Percentiles rank a stretch among this genome's conserved stretches.
Evolutionary conservation across 1,140 invertebrate species (phyloP).

Genomic region (Heterodera carotae): DNA sequence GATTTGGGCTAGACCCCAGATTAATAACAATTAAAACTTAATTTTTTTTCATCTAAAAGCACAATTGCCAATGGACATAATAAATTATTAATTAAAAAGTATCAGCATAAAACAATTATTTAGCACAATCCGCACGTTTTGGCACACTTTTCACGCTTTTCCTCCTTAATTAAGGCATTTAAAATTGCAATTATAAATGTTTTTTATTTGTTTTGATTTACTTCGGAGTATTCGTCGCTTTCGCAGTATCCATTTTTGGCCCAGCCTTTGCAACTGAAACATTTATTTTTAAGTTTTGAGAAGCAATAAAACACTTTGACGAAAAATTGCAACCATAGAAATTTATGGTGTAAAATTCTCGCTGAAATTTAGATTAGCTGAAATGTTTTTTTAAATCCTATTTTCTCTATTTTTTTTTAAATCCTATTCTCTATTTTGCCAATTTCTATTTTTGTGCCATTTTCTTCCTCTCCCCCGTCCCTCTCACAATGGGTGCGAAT

Average conservation of each 20-base stretch:
- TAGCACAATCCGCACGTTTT: constrained; percentile 49
- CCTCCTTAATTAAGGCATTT: constrained; percentile 26
- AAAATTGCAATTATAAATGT: background rate
- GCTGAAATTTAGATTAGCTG: background rate
- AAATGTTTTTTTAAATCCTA: too few species aligned
- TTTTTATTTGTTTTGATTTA: constrained; percentile 6
- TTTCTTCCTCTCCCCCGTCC: too few species aligned
- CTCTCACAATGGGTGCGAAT: constrained; percentile 45
- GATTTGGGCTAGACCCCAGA: too few species aligned
- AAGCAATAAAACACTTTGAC: too few species aligned
- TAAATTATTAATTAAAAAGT: background rate
- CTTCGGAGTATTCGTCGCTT: constrained; percentile 46
- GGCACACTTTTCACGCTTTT: constrained; percentile 50
- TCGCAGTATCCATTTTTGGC: constrained; percentile 52
- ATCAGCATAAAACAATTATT: constrained; percentile 10
- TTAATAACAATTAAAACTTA: too few species aligned
- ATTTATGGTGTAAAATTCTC: background rate
- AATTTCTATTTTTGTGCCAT: too few species aligned
- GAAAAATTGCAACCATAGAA: too few species aligned
- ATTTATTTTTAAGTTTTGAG: too few species aligned
- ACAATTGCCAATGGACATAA: background rate
- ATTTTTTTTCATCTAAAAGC: too few species aligned
- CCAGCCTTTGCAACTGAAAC: constrained; percentile 48
- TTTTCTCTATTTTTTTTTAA: background rate
- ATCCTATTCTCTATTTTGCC: background rate